phyloP scores from a whole-genome alignment of 2,113 vertebrate genomes.

The Abramis brama region DNA sequence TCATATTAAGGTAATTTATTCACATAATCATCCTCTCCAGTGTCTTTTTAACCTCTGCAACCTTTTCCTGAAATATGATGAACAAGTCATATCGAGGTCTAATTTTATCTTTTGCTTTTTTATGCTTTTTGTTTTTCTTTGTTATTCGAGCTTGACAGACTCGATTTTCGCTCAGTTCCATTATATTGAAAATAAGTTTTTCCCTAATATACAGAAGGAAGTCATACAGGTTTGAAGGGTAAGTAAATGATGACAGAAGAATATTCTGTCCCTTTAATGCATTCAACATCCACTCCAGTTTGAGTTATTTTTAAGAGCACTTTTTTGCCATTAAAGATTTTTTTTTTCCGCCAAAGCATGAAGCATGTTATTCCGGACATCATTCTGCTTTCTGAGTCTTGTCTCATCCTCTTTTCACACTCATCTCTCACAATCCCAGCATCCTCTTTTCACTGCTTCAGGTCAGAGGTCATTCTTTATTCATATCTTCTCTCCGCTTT shows the following conservation, averaged over 20 bases:
- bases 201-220: neutral
- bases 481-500: neutral
- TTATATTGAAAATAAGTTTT: neutral
- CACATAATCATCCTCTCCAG: neutral
- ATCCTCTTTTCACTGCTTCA: constrained; percentile 15
- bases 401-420: constrained; percentile 17
- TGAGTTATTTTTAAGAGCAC: constrained; percentile 47
- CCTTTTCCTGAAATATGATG: neutral
- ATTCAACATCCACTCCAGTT: constrained; percentile 10
- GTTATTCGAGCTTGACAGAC: neutral
- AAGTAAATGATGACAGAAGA: neutral
- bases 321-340: constrained; percentile 31
- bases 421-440: constrained; percentile 30
- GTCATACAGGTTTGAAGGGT: neutral
- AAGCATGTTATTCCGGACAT: constrained; percentile 17
- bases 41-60: neutral
- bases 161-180: neutral
- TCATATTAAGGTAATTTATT: constrained; percentile 10
- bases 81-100: neutral
- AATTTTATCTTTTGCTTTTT: neutral
- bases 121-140: neutral
- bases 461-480: constrained; percentile 36
- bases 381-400: constrained; percentile 34
- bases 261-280: constrained; percentile 31
- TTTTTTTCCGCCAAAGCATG: constrained; percentile 6